Base-by-base conservation (phyloP, 2,888 invertebrate species). In the Beris chalybata region DNA sequence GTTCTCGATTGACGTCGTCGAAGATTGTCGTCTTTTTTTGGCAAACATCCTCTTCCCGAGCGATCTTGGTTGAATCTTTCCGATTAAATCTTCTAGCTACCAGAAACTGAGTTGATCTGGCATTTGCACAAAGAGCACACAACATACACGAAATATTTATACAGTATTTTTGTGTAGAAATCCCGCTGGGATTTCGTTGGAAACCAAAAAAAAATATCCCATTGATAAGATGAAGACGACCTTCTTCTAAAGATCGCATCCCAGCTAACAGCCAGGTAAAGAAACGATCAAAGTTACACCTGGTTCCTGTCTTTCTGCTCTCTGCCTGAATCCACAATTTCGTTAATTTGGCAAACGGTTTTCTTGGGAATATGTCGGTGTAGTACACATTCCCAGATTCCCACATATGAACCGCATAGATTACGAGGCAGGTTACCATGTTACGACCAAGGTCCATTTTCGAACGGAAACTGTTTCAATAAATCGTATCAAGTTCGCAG, bases 261-360 rank as follows among this genome's bases (percentile, higher is more conserved):
- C 48, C 15, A 48, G 61, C 29, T 15, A 43, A 56, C 45, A 30
- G 32, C 53, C 22, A 47, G 52, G 30, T 13, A 56, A 53, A 64
- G 53, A 53, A 44, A 47, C 50, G n/a, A 9, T 15, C 64, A 45
- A 47, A 58, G 52, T 68, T 68, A 65, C 68, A 68, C 65, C 68
- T 65, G 68, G 65, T 68, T 65, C 68, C 68, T 68, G 68, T 65
- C 53, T 22, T 55, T 55, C 30, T 12, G 15, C 44, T 22, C 50
- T 55, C 30, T 12, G 15, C 44, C 61, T 59, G 55, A 66, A 66
- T 64, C 64, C 63, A 68, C 64, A 66, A 64, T 66, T 68, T 68
- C 47, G 68, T 63, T 68, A 66, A 68, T 68, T 68, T 64, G 54
- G 47, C 65, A 66, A 68, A 57, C 61, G 32, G 9, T 50, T 50